A percentile compares a stretch with the other conserved stretches of the same genome.
These are phyloP conservation scores for Pangasianodon gigas DNA, from an alignment of 2,113 vertebrate genomes.

Conservation along the genomic window DNA sequence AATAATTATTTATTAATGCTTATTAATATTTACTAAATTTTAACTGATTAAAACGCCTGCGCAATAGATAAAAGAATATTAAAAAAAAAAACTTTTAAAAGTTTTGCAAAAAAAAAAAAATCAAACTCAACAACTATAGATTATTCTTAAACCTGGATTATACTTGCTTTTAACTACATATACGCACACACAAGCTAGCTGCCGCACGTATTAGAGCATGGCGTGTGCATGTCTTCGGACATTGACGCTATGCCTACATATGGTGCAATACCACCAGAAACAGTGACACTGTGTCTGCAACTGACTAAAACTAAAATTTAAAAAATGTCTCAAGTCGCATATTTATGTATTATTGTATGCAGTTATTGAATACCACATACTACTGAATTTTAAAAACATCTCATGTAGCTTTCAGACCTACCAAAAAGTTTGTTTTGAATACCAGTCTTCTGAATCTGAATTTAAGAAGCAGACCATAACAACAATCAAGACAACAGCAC, in stretches of 20 bases:
- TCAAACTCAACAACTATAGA: background rate
- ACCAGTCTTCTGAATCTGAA: background rate
- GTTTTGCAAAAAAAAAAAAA: background rate
- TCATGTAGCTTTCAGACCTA: background rate
- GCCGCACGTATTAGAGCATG: background rate
- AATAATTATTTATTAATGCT: background rate
- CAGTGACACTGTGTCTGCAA: background rate
- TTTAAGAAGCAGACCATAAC: background rate
- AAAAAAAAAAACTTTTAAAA: background rate
- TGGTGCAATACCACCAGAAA: background rate
- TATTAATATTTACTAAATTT: background rate
- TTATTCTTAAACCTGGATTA: background rate
- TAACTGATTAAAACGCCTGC: background rate
- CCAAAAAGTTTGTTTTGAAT: background rate
- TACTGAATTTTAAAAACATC: background rate
- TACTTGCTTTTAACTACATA: background rate
- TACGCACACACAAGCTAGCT: background rate
- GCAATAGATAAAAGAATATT: background rate
- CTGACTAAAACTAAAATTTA: background rate
- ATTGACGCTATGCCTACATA: background rate
- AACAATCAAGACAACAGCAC: background rate
- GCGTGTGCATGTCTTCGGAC: background rate
- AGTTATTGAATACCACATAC: background rate
- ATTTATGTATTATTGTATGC: no score
- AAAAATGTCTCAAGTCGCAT: no score